Base-by-base conservation (phyloP, 2,888 invertebrate genomes). In the Orchesellides sinensis region DNA sequence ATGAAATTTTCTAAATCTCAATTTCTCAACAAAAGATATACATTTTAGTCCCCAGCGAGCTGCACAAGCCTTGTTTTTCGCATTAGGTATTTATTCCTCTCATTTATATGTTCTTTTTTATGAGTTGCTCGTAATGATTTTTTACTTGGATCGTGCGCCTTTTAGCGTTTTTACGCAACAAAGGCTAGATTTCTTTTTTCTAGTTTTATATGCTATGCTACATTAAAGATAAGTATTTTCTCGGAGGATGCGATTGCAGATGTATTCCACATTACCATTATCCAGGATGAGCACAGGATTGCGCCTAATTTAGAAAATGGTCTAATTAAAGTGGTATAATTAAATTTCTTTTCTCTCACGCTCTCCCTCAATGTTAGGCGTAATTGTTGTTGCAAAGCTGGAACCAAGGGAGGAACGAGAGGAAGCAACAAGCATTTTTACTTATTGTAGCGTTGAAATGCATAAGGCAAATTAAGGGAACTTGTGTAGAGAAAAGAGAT, bases 251-350 rank as follows among this genome's bases (percentile, higher is more conserved):
- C 52, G 17, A 52, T 52, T 52, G 8, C 52, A 52, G 52, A 52
- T 63, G 63, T 35, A 63, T 63, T 40, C 29, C 10, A 63, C 40
- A 63, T 68, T 45, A 65, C 70, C 69, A 79, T 54, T 27, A 68
- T 32, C 27, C 52, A 63, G 54, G 35, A 79, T 70, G 69, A 54
- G 54, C 32, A 25, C 29, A 40, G 54, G 59, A 79, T 54, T 79
- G 49, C 49, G 35, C 56, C 65, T 80, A 72, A 80, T 80, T 72
- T 72, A 45, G 52, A 25, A 66, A 80, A 80, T 80, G 72, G 72
- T 72, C 65, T 66, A 80, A 80, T 80, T 80, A 80, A 63, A 80
- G 80, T 66, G 54, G 72, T 47, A 66, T 80, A 80, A 80, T 80
- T 80, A 80, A 80, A 72, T 79, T 79, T 79, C 63, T 35, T 52